Evolutionary conservation across 2,113 vertebrate species (phyloP), one percentile per base, ranked within the genome.

Genomic region (Leucopsar rothschildi): DNA sequence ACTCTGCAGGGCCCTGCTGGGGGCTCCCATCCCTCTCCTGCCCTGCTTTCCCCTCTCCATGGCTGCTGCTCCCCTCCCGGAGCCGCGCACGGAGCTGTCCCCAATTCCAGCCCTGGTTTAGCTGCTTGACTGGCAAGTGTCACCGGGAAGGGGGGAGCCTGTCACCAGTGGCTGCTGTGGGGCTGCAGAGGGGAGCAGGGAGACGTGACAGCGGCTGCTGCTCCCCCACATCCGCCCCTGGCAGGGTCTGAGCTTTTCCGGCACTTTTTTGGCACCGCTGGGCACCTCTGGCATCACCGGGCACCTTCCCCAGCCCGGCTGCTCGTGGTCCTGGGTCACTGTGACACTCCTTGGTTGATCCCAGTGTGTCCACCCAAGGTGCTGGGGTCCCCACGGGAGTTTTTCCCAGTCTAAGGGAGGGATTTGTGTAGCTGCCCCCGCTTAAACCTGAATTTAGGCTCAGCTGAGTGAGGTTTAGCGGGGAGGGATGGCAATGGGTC

Each of bases 251-350:
- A 75, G 69, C 77, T 47, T 29, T 15, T 21, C 52, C 17, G 29
- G 45, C 47, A 2, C 72, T 64, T 15, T 22, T 22, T 21, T 1
- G 31, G 76, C 45, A 12, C 39, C 8, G 1, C 69, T 7, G 11
- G 29, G 64, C 33, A n/a, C 44, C 25, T 63, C 8, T 17, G 24
- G 65, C 53, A 14, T n/a, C 59, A 0, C 52, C 1, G 1, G 8
- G 66, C 35, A 6, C 90, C 45, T 19, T 75, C 55, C 7, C 56
- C 6, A 15, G 45, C 63, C 5, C 66, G 1, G 4, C 70, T 29
- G 69, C 50, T 17, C 0, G 0, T 2, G 12, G 45, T 24, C 15
- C 0, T 1, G 23, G 72, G 27, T 42, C 47, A 3, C 2, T 11
- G 2, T 57, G 15, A 4, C 44, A 1, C 37, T 3, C 0, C 11